Conservation (phyloP, 1,140 invertebrate species). For the Kradibia gibbosae region DNA sequence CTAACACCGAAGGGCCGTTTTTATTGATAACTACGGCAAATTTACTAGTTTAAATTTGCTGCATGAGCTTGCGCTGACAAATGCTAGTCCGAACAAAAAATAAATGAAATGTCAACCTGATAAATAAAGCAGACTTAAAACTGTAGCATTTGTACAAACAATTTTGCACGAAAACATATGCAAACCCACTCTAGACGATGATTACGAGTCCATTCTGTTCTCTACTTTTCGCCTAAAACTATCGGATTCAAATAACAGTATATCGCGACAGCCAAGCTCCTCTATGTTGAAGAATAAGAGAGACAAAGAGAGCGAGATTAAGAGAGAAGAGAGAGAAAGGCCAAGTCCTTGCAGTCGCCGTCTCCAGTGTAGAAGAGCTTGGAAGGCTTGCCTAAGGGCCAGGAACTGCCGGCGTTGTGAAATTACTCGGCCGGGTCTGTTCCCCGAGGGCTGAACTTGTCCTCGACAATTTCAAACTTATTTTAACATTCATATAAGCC, state of each 20-base stretch:
- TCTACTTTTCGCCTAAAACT: conserved; percentile 15
- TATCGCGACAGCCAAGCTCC: conserved; percentile 14
- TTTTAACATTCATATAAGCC: conserved; percentile 74
- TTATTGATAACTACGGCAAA: too few species aligned
- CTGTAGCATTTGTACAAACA: conserved; percentile 29
- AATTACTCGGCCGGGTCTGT: conserved; percentile 69
- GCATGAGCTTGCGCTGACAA: background rate
- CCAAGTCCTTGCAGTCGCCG: conserved; percentile 4
- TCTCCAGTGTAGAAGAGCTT: background rate
- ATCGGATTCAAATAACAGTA: conserved; percentile 36
- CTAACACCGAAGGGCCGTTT: too few species aligned
- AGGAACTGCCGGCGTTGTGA: conserved; percentile 67
- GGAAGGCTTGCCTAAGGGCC: conserved; percentile 64
- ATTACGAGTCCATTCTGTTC: background rate
- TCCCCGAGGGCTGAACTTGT: conserved; percentile 71
- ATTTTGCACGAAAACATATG: background rate
- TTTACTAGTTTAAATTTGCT: background rate
- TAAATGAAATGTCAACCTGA: background rate
- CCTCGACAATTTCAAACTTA: conserved; percentile 74
- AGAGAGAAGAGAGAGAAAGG: background rate
- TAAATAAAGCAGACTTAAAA: background rate
- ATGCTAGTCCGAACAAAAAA: background rate
- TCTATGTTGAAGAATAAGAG: background rate
- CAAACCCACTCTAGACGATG: conserved; percentile 14
- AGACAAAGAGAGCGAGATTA: background rate